Base-by-base conservation (phyloP, 2,888 invertebrate genomes). In the Emmelina monodactyla region DNA sequence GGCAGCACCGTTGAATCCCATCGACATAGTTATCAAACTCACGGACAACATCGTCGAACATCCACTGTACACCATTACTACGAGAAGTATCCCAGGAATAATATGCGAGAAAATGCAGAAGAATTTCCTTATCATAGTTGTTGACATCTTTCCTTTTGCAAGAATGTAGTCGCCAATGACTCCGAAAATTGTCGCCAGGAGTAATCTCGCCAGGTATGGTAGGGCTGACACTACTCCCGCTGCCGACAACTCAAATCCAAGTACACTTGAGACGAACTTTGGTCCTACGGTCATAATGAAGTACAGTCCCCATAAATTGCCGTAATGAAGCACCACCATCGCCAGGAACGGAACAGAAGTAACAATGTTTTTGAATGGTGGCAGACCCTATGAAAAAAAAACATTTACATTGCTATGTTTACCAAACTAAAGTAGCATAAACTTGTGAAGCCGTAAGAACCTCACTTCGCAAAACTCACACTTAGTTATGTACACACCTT, bases 231-330 rank as follows among this genome's bases (percentile, higher is more conserved):
- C 70, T 1, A 86, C 68, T 11, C 91, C 90, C 7, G 90, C 88
- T 19, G 87, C 84, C 1, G 86, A 80, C 12, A 91, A 55, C 49
- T 88, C 83, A 52, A 89, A 90, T 4, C 88, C 88, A 30, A 91
- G 63, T 0, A 88, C 84, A 46, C 86, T 87, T 28, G 88, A 87
- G 51, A 91, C 81, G 55, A 87, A 91, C 47, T 88, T 86, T 4
- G 90, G 90, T 30, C 89, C 88, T 22, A 87, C 87, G 1, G 88
- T 90, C 66, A 90, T 83, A 32, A 89, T 82, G 55, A 91, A 88
- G 61, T 87, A 89, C 16, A 91, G 58, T 1, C 91, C 87, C 85
- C 90, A 91, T 38, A 89, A 67, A 52, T 88, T 91, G 25, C 91
- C 91, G 49, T 87, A 90, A 49, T 91, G 91, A 14, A 88, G 69